Conservation (phyloP, 2,888 invertebrate species). For the Asteroscopus sphinx region DNA sequence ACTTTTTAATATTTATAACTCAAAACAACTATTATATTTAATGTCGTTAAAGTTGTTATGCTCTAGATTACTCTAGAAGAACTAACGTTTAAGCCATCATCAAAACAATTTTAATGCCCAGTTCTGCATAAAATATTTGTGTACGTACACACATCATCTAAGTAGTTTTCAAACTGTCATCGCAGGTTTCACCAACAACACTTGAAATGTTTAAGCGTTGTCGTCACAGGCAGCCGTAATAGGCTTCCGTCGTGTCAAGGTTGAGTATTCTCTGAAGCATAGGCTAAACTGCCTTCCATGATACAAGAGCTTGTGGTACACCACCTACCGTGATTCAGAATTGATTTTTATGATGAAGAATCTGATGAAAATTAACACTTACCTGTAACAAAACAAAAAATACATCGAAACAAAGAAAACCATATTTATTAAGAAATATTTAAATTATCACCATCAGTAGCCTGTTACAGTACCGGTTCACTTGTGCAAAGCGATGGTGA, state of each 20-base stretch:
- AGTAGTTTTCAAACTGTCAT: constrained; percentile 27
- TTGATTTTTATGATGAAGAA: constrained; percentile 16
- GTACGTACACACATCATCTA: constrained; percentile 18
- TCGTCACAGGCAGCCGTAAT: constrained; percentile 44
- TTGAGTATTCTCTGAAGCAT: constrained; percentile 24
- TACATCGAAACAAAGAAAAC: no score
- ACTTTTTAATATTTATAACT: no score
- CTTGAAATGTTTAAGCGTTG: constrained; percentile 29
- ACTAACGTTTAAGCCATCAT: constrained; percentile 2
- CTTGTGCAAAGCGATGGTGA: no score
- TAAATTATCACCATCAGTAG: no score
- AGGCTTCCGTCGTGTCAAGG: constrained; percentile 28
- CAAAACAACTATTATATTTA: no score
- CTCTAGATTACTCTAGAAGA: constrained; percentile 7
- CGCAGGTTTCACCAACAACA: constrained; percentile 12
- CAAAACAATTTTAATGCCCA: constrained; percentile 11
- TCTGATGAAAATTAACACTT: constrained; percentile 32
- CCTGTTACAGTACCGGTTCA: no score
- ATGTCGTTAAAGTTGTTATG: background rate
- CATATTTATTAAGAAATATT: no score
- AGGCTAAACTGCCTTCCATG: constrained; percentile 36
- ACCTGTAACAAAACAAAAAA: constrained; percentile 52
- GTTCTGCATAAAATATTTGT: constrained; percentile 12
- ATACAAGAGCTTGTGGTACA: constrained; percentile 8
- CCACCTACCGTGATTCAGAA: constrained; percentile 37